A percentile compares a stretch with the other conserved stretches of the same genome.
These are phyloP conservation scores for Hirtodrosophila alboralis DNA, from an alignment of 2,888 invertebrate species.

Conservation along the genomic window DNA sequence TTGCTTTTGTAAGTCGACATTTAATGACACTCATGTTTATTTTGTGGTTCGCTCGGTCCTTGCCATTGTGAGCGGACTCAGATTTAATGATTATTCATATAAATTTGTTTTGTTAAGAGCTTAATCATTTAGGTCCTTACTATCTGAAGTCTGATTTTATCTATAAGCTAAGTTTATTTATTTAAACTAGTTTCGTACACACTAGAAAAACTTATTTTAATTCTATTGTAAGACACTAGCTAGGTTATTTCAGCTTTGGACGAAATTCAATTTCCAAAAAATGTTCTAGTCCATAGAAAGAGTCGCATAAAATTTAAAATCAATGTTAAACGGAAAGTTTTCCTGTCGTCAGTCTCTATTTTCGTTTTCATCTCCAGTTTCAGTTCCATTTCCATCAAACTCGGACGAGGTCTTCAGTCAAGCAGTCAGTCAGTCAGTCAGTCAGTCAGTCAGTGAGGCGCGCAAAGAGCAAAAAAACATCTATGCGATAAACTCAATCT, in stretches of 20 bases:
- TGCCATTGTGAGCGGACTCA: conserved; percentile 1
- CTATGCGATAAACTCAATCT: conserved; percentile 75
- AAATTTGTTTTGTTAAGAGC: conserved; percentile 14
- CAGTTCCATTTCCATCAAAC: conserved; percentile 16
- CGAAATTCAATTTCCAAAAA: conserved; percentile 18
- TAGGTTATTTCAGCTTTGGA: conserved; percentile 10
- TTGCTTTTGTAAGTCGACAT: no score
- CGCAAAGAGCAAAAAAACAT: conserved; percentile 68
- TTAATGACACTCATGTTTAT: conserved; percentile 59
- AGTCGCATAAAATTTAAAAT: conserved; percentile 36
- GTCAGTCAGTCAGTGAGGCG: conserved; percentile 39
- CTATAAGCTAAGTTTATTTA: no score
- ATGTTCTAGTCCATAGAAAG: background rate
- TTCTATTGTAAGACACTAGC: conserved; percentile 9
- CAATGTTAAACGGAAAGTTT: conserved; percentile 36
- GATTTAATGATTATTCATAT: conserved; percentile 45
- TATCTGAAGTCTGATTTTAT: no score
- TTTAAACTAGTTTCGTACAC: conserved; percentile 7
- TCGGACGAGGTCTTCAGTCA: conserved; percentile 11
- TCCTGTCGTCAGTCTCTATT: conserved; percentile 7
- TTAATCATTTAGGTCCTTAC: background rate
- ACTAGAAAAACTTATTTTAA: background rate
- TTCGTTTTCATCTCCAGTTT: conserved; percentile 25
- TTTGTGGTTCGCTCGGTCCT: conserved; percentile 35
- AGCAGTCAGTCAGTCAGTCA: conserved; percentile 9